Evolutionary conservation across 2,888 invertebrate species (phyloP).

Genomic region (Drosophila maculinotata): DNA sequence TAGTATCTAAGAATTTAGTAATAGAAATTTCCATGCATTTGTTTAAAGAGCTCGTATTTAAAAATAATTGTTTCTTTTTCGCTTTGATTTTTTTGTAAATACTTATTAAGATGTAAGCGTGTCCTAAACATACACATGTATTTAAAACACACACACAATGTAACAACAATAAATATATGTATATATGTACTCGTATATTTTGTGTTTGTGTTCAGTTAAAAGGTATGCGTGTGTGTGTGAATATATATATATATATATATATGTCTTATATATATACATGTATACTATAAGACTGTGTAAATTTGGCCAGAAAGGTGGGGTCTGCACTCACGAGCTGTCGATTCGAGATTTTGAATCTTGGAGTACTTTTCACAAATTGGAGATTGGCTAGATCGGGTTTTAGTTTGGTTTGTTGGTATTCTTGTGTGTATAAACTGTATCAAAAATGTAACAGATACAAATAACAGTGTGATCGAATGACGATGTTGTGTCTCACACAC

Average conservation of each 20-base stretch:
- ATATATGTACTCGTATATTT: conserved; percentile 44
- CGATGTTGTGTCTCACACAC: conserved; percentile 30
- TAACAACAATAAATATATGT: conserved; percentile 71
- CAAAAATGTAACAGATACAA: conserved; percentile 68
- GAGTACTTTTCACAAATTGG: conserved; percentile 11
- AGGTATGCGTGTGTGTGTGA: conserved; percentile 12
- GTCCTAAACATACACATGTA: conserved; percentile 28
- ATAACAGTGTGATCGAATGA: conserved; percentile 57
- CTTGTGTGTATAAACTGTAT: conserved; percentile 55
- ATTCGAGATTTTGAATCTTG: conserved; percentile 13
- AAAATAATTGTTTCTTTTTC: conserved; percentile 63
- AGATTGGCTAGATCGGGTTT: conserved; percentile 1
- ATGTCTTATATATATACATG: conserved; percentile 1
- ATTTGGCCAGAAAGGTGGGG: conserved; percentile 27
- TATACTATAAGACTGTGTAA: conserved; percentile 9
- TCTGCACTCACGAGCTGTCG: background rate
- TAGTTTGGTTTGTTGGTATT: background rate
- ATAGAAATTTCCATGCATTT: conserved; percentile 50
- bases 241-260: conserved; percentile 5
- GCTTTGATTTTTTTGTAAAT: conserved; percentile 57
- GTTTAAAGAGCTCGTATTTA: conserved; percentile 59
- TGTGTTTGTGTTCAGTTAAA: conserved; percentile 19
- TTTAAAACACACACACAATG: conserved; percentile 67
- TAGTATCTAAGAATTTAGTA: conserved; percentile 47
- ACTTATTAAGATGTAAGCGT: conserved; percentile 45